These are phyloP conservation scores for Gallirallus australis DNA, from an alignment of 2,797 vertebrate genomes.

Conservation along the genomic window DNA sequence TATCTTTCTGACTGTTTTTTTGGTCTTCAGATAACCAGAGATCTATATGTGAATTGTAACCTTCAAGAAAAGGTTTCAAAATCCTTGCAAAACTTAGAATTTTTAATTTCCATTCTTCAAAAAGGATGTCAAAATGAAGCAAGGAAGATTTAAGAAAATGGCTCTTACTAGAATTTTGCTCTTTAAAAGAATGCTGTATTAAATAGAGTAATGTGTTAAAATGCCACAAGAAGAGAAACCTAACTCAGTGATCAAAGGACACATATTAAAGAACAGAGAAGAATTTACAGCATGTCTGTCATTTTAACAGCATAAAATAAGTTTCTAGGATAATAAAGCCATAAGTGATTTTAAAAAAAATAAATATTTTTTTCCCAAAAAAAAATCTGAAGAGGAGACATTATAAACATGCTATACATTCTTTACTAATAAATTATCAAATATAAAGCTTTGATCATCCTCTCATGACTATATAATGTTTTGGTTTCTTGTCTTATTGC, in stretches of 20 bases:
- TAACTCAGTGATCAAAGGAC: background rate
- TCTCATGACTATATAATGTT: background rate
- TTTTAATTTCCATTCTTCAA: background rate
- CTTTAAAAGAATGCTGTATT: background rate
- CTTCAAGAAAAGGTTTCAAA: background rate
- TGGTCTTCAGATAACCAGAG: background rate
- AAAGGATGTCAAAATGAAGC: background rate
- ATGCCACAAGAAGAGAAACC: background rate
- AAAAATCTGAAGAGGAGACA: background rate
- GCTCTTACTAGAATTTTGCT: background rate
- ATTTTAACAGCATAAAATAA: background rate
- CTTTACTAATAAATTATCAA: background rate
- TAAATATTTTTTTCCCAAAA: accelerated
- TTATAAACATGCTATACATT: background rate
- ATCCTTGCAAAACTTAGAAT: background rate
- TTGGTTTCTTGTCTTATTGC: background rate
- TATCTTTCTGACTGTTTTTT: background rate
- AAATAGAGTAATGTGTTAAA: background rate
- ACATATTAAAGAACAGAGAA: background rate
- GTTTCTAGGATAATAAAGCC: background rate
- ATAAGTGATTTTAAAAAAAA: background rate
- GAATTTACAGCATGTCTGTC: background rate
- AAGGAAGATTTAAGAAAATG: background rate
- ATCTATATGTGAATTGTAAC: background rate
- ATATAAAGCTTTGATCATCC: background rate